phyloP scores from a whole-genome alignment of 1,140 invertebrate species.

The Drosophila eugracilis region DNA sequence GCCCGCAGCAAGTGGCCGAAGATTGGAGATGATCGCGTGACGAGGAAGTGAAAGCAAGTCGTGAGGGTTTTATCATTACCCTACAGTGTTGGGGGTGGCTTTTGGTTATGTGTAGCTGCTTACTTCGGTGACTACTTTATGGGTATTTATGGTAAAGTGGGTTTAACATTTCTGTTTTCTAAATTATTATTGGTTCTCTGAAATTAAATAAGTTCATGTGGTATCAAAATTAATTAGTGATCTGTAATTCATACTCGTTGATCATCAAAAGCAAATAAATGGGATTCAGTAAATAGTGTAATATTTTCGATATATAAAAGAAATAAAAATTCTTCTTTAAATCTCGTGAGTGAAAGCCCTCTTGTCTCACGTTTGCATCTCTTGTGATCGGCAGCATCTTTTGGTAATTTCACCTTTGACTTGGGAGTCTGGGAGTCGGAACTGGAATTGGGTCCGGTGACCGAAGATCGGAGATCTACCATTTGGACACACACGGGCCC shows the following conservation, averaged over 20 bases:
- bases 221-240: too few species aligned
- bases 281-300: too few species aligned
- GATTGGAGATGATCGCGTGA: slow-evolving; percentile 1
- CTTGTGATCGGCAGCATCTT: neutral
- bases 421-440: slow-evolving; percentile 3
- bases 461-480: slow-evolving; percentile 1
- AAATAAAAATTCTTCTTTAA: neutral
- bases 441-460: slow-evolving; percentile 5
- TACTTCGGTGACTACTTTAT: too few species aligned
- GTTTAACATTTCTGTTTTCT: too few species aligned
- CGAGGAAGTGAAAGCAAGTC: neutral
- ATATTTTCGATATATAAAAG: too few species aligned
- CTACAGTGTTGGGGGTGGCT: too few species aligned
- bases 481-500: slow-evolving; percentile 10
- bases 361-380: neutral
- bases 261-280: too few species aligned
- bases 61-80: neutral
- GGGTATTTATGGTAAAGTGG: too few species aligned
- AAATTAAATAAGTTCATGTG: too few species aligned
- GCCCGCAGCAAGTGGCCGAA: neutral
- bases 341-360: neutral
- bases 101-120: too few species aligned
- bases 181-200: too few species aligned
- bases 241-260: too few species aligned
- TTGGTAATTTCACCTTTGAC: slow-evolving; percentile 20